A percentile compares a stretch with the other conserved stretches of the same genome.
phyloP scores from a whole-genome alignment of 2,888 invertebrate genomes.

The Morpho deidamia region DNA sequence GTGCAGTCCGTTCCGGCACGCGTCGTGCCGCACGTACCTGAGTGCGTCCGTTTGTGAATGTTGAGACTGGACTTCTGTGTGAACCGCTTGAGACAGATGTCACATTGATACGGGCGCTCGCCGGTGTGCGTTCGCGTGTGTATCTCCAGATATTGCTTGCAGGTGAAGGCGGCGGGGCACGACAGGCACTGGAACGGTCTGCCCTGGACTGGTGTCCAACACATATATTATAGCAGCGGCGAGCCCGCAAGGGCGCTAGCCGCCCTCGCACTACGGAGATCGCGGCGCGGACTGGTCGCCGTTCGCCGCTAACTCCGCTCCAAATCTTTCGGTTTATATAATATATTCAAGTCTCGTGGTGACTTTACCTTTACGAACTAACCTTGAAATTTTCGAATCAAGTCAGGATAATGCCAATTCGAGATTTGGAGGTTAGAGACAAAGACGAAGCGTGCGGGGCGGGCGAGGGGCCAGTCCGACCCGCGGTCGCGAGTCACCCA shows the following conservation, averaged over 20 bases:
- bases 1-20: conserved; percentile 72
- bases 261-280: conserved; percentile 67
- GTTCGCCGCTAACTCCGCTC: conserved; percentile 68
- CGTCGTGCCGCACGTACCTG: conserved; percentile 74
- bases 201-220: conserved; percentile 72
- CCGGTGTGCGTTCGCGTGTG: conserved; percentile 90
- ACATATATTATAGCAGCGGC: conserved; percentile 24
- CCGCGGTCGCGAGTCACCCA: conserved; percentile 48
- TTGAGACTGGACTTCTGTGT: conserved; percentile 89
- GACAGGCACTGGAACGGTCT: conserved; percentile 77
- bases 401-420: neutral
- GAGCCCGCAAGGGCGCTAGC: conserved; percentile 50
- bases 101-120: conserved; percentile 86
- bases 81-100: conserved; percentile 86
- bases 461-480: conserved; percentile 52
- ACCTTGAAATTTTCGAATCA: neutral
- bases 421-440: conserved; percentile 2
- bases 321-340: conserved; percentile 37
- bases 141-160: conserved; percentile 88
- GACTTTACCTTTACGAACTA: too few relatives aligned
- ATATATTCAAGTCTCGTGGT: too few relatives aligned
- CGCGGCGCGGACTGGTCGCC: conserved; percentile 72
- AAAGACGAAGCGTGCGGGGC: conserved; percentile 36
- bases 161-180: conserved; percentile 85
- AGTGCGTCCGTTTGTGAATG: conserved; percentile 88